phyloP scores from a whole-genome alignment of 1,140 invertebrate genomes.

The Leguminivora glycinivorella region DNA sequence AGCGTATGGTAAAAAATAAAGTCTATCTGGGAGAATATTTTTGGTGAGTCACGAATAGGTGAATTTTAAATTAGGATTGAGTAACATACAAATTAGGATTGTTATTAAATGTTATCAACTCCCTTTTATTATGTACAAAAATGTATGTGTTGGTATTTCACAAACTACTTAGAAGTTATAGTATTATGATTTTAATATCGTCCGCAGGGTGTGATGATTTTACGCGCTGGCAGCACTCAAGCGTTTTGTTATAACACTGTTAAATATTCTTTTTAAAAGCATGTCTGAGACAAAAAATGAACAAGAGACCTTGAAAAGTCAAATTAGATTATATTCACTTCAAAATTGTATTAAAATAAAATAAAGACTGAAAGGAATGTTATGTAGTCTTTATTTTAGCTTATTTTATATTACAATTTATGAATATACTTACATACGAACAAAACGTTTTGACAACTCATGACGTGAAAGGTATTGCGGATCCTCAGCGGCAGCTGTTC shows the following conservation, averaged over 20 bases:
- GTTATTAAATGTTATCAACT: no score
- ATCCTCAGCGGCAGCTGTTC: constrained; percentile 3
- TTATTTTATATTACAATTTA: neutral
- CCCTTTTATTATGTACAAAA: no score
- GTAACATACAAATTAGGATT: no score
- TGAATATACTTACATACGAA: neutral
- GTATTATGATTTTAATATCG: neutral
- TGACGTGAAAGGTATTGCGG: neutral
- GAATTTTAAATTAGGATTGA: no score
- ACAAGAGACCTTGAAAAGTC: neutral
- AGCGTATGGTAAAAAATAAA: neutral
- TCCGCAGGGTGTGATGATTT: neutral
- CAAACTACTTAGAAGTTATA: neutral
- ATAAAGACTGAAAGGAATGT: neutral
- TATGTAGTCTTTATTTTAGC: neutral
- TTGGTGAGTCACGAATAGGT: no score
- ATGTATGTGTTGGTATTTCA: no score
- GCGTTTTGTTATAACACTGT: neutral
- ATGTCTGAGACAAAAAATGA: neutral
- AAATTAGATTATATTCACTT: neutral
- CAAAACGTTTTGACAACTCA: constrained; percentile 21
- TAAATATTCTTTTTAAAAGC: no score
- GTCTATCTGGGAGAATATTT: neutral
- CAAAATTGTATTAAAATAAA: no score
- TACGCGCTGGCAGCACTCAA: neutral